Conservation (phyloP, 2,113 vertebrate species). For the Eupsittula cactorum region DNA sequence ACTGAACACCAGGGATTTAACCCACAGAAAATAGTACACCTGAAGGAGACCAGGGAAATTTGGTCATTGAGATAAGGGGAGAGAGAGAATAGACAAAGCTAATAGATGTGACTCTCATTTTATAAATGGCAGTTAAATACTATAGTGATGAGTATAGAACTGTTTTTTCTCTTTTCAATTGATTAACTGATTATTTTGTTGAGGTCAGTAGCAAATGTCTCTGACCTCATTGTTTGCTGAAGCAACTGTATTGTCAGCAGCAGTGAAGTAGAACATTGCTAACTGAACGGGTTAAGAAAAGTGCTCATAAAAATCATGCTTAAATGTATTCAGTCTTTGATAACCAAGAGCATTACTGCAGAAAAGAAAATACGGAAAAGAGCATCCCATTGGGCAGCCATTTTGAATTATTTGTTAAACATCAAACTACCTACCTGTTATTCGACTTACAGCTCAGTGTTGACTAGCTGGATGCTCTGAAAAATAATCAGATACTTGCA, state of each 20-base stretch:
- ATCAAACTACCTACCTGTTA: background rate
- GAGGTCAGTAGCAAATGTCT: conserved; percentile 52
- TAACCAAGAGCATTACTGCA: background rate
- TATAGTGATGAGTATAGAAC: conserved; percentile 14
- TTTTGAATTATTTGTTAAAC: background rate
- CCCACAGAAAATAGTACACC: background rate
- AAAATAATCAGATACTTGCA: background rate
- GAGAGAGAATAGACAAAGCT: background rate
- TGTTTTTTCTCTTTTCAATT: conserved; percentile 22
- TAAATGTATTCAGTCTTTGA: background rate
- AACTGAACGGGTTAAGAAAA: conserved; percentile 43
- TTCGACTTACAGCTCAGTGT: background rate
- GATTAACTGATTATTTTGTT: conserved; percentile 62
- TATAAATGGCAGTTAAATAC: conserved; percentile 17
- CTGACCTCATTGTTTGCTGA: conserved; percentile 48
- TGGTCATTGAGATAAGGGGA: background rate
- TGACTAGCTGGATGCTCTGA: background rate
- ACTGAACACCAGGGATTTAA: background rate
- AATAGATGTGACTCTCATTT: conserved; percentile 25
- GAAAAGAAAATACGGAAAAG: background rate
- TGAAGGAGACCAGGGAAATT: background rate
- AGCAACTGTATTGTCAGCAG: conserved; percentile 41
- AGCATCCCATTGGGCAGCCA: background rate
- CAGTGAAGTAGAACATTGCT: conserved; percentile 39
- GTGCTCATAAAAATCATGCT: conserved; percentile 20